A percentile compares a stretch with the other conserved stretches of the same genome.
phyloP scores from a whole-genome alignment of 2,888 invertebrate genomes.

The Monoplex corrugatus region DNA sequence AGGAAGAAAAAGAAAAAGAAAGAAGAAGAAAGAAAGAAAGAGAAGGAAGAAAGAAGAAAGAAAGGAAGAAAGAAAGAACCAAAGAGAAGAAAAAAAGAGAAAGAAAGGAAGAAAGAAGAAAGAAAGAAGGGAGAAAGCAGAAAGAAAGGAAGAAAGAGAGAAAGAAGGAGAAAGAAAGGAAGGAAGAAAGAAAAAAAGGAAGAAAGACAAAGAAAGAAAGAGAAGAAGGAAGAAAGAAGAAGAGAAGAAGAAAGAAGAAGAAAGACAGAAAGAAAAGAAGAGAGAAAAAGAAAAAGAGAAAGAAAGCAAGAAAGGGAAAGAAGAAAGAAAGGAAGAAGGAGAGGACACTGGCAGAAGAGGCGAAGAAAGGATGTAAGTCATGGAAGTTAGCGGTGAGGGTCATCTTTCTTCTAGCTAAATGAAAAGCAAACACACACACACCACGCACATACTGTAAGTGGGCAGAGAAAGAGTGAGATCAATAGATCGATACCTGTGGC shows the following conservation, averaged over 20 bases:
- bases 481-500: background rate
- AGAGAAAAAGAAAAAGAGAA: too few species aligned
- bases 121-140: background rate
- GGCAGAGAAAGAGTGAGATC: background rate
- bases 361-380: too few species aligned
- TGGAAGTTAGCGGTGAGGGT: too few species aligned
- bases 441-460: background rate
- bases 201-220: slow-evolving; percentile 36
- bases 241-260: too few species aligned
- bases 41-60: background rate
- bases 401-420: too few species aligned
- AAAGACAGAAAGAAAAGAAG: too few species aligned
- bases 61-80: background rate
- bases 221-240: background rate
- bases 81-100: background rate
- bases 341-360: too few species aligned
- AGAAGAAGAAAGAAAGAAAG: background rate
- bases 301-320: too few species aligned
- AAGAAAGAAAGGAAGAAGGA: too few species aligned
- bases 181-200: slow-evolving; percentile 1
- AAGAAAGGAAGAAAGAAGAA: background rate
- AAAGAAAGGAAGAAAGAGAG: background rate
- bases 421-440: background rate
- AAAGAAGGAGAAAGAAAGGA: background rate
- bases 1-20: background rate